Conservation (phyloP, 2,888 invertebrate species). For the Ctena decussata region DNA sequence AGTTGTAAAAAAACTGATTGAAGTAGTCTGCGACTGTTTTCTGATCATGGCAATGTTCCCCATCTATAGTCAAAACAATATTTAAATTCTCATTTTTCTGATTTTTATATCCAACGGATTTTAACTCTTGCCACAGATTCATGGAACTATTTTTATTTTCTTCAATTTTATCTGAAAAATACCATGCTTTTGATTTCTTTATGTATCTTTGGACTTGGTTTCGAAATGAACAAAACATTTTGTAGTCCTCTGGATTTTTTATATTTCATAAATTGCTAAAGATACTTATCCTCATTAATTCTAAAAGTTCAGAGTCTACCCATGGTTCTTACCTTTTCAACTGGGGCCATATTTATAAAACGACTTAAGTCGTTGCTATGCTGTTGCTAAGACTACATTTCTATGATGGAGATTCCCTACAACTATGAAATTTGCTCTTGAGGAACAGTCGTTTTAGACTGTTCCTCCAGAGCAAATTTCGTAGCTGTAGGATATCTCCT, state of each 20-base stretch:
- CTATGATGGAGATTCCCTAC: too few species aligned
- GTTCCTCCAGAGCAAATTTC: too few species aligned
- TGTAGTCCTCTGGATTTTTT: not conserved
- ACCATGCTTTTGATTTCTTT: not conserved
- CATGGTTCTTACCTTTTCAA: not conserved
- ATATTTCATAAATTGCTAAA: not conserved
- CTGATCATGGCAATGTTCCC: not conserved
- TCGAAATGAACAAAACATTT: not conserved
- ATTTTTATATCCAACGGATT: not conserved
- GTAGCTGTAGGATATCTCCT: too few species aligned
- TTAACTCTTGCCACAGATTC: not conserved
- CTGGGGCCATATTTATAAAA: too few species aligned
- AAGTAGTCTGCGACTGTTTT: slow-evolving; percentile 7
- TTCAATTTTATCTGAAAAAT: slow-evolving; percentile 9
- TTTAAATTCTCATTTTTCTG: not conserved
- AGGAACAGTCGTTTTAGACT: too few species aligned
- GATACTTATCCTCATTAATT: not conserved
- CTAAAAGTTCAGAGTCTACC: not conserved
- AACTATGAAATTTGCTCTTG: too few species aligned
- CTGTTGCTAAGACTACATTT: too few species aligned
- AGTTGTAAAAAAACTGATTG: slow-evolving; percentile 12
- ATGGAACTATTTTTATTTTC: not conserved
- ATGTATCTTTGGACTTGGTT: not conserved
- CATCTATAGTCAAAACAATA: slow-evolving; percentile 7
- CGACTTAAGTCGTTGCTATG: too few species aligned